Evolutionary conservation across 2,797 vertebrate species (phyloP), one percentile per base, ranked within the genome.

Genomic region (Artibeus jamaicensis): DNA sequence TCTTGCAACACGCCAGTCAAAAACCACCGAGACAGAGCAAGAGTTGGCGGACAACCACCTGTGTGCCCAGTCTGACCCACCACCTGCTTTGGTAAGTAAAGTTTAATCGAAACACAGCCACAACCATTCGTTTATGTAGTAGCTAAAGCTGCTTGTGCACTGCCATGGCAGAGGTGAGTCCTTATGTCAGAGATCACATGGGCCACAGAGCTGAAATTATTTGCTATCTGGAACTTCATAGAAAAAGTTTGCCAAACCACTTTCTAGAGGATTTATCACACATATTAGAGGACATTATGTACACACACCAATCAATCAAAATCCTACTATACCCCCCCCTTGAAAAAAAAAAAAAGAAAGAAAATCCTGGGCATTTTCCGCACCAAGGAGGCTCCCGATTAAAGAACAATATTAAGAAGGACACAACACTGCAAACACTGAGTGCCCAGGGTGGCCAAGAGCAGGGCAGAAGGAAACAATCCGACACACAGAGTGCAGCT

Each of bases 41-140:
- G 21, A 8, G 12, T 70, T 59, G 32, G 42, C 34, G 87, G 77
- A 83, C n/a, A 77, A 79, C 18, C 78, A 73, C 65, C 59, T 77
- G 32, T 82, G 24, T 62, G 18, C 29, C 76, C 91, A 89, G 79
- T 53, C 32, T 55, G 70, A 57, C 22, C 55, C 24, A 67, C 37
- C 68, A 84, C 26, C 71, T 73, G 18, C 44, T 87, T 91, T 93
- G 81, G 34, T 78, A 86, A 93, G 88, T 94, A 92, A 93, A 89
- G 67, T 70, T 95, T 93, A 91, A 96, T 42, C 95, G 62, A 92
- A 94, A 96, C 46, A 53, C 1, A 83, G 62, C 48, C 70, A 77
- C 57, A 70, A 76, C 34, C 19, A 39, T 71, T 84, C 29, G 9
- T 83, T 76, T 73, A 73, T 2, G 19, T 42, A 90, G 37, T 86